Evolutionary conservation across 2,888 invertebrate species (phyloP).

Genomic region (Holacanthella duospinosa): DNA sequence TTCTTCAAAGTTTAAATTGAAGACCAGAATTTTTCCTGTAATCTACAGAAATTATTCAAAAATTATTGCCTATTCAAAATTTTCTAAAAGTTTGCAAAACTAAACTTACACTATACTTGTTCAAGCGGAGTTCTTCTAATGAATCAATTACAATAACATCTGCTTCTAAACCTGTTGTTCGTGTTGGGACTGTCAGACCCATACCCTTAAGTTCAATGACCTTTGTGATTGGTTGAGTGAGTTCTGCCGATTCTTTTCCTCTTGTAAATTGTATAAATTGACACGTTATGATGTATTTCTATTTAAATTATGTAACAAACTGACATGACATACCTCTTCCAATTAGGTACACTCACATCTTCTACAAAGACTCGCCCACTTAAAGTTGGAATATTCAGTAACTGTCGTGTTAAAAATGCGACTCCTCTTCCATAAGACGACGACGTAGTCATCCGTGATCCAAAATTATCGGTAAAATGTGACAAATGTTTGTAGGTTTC

Average conservation of each 20-base stretch:
- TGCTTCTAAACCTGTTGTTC: neutral
- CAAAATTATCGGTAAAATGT: conserved; percentile 10
- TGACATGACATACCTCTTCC: conserved; percentile 35
- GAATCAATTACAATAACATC: conserved; percentile 8
- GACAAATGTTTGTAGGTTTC: conserved; percentile 9
- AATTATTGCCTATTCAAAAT: neutral
- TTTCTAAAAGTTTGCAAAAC: neutral
- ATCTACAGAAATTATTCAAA: conserved; percentile 41
- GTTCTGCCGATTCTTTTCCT: conserved; percentile 39
- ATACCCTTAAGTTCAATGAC: conserved; percentile 1
- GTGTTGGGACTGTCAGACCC: conserved; percentile 1
- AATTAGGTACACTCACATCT: conserved; percentile 38
- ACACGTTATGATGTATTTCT: no score
- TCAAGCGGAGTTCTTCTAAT: conserved; percentile 2
- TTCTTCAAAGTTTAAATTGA: conserved; percentile 53
- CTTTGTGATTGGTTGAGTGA: conserved; percentile 38
- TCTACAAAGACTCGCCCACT: conserved; percentile 43
- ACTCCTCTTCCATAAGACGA: conserved; percentile 41
- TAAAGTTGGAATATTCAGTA: conserved; percentile 36
- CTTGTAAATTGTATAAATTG: conserved; percentile 21
- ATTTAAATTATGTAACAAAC: no score
- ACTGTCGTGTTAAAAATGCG: conserved; percentile 40
- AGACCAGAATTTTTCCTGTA: conserved; percentile 64
- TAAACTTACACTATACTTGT: neutral
- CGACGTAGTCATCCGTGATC: conserved; percentile 39